These are phyloP conservation scores for Sebastes trivittatus DNA, from an alignment of 2,797 vertebrate species.

Conservation along the genomic window DNA sequence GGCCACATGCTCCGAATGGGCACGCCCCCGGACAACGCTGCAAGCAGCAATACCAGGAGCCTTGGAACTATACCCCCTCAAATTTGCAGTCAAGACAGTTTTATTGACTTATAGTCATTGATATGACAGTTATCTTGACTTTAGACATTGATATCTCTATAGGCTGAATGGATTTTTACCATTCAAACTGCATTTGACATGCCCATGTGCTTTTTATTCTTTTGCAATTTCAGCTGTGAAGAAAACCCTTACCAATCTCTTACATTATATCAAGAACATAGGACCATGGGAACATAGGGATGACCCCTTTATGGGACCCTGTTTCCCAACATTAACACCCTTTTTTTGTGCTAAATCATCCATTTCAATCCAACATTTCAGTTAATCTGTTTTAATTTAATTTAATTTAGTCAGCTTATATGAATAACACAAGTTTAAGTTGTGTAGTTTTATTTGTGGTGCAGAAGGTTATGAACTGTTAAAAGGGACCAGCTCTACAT, in stretches of 20 bases:
- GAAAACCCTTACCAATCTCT: background rate
- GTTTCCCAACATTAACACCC: background rate
- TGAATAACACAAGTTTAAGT: too few species aligned
- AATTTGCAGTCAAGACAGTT: background rate
- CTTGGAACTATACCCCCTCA: background rate
- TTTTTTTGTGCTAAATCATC: background rate
- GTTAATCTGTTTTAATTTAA: too few species aligned
- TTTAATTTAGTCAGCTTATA: too few species aligned
- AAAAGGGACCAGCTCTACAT: background rate
- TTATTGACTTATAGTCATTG: too few species aligned
- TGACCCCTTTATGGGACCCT: background rate
- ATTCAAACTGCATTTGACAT: background rate
- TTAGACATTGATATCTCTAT: background rate
- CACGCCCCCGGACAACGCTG: too few species aligned
- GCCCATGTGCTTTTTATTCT: background rate
- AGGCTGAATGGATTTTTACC: background rate
- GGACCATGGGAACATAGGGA: background rate
- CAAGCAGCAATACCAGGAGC: too few species aligned
- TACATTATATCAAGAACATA: background rate
- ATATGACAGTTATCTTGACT: background rate
- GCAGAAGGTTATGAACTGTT: background rate
- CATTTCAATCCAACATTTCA: background rate
- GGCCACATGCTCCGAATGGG: too few species aligned
- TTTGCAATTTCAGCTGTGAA: background rate
- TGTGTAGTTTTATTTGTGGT: background rate